phyloP scores from a whole-genome alignment of 2,888 invertebrate genomes.

The Leuctra nigra region DNA sequence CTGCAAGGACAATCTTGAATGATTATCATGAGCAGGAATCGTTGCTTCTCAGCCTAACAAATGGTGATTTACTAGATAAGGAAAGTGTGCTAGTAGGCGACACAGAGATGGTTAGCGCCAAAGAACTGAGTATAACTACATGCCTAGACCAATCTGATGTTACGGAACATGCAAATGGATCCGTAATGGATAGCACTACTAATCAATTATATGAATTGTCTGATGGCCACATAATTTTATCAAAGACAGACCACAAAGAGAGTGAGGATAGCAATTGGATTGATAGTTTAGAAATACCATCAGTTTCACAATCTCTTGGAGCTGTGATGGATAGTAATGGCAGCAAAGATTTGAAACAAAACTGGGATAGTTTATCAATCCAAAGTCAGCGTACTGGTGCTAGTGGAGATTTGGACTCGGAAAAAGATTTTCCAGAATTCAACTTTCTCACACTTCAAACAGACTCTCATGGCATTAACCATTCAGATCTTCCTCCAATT shows the following conservation, averaged over 20 bases:
- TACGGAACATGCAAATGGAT: too few relatives aligned
- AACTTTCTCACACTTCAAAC: conserved; percentile 26
- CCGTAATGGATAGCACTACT: too few relatives aligned
- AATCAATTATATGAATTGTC: background rate
- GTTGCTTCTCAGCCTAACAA: conserved; percentile 18
- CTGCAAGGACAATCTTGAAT: conserved; percentile 11
- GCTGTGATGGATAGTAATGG: background rate
- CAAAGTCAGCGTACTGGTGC: conserved; percentile 18
- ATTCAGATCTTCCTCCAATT: background rate
- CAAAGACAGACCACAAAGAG: too few relatives aligned
- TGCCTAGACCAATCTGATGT: too few relatives aligned
- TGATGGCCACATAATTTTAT: background rate
- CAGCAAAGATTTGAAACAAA: conserved; percentile 11
- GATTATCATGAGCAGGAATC: conserved; percentile 21
- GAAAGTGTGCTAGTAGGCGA: conserved; percentile 18
- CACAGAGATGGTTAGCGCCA: background rate
- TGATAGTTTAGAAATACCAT: background rate
- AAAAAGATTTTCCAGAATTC: conserved; percentile 26
- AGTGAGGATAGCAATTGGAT: conserved; percentile 1
- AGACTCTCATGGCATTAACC: background rate
- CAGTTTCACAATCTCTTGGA: background rate
- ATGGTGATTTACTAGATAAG: conserved; percentile 22
- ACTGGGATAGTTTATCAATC: conserved; percentile 23
- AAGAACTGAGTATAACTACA: background rate
- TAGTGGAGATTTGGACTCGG: conserved; percentile 21